phyloP scores from a whole-genome alignment of 1,140 invertebrate genomes.

The fruit fly (Drosophila melanogaster) region DNA sequence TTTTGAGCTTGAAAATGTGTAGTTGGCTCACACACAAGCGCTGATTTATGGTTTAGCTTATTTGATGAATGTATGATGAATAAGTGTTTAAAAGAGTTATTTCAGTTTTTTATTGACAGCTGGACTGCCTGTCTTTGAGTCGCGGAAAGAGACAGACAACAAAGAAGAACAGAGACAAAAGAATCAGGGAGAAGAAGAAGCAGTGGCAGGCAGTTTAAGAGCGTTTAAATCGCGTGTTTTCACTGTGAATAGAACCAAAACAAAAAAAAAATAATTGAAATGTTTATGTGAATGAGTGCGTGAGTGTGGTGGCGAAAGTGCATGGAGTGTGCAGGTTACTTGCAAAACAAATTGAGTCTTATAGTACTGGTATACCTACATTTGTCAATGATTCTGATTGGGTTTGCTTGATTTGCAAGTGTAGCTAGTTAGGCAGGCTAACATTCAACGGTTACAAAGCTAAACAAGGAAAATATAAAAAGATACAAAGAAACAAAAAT shows the following conservation, averaged over 20 bases:
- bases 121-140: slow-evolving; percentile 35
- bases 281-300: slow-evolving; percentile 21
- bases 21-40: slow-evolving; percentile 19
- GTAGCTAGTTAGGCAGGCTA: slow-evolving; percentile 33
- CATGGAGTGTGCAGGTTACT: slow-evolving; percentile 4
- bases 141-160: slow-evolving; percentile 21
- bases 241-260: slow-evolving; percentile 43
- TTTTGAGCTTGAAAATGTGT: neutral
- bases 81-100: slow-evolving; percentile 25
- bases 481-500: slow-evolving; percentile 12
- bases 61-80: slow-evolving; percentile 15
- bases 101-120: slow-evolving; percentile 46
- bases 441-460: slow-evolving; percentile 53
- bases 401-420: slow-evolving; percentile 28
- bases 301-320: slow-evolving; percentile 8
- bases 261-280: too few species aligned
- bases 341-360: slow-evolving; percentile 1
- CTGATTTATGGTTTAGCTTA: neutral
- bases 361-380: slow-evolving; percentile 46
- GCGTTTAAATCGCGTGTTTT: slow-evolving; percentile 53
- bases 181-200: slow-evolving; percentile 30
- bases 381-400: slow-evolving; percentile 39
- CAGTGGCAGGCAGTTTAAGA: slow-evolving; percentile 50
- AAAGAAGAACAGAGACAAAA: slow-evolving; percentile 27
- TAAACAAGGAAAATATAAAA: slow-evolving; percentile 40